Evolutionary conservation across 1,140 invertebrate genomes (phyloP).

Genomic region (Argopecten irradians): DNA sequence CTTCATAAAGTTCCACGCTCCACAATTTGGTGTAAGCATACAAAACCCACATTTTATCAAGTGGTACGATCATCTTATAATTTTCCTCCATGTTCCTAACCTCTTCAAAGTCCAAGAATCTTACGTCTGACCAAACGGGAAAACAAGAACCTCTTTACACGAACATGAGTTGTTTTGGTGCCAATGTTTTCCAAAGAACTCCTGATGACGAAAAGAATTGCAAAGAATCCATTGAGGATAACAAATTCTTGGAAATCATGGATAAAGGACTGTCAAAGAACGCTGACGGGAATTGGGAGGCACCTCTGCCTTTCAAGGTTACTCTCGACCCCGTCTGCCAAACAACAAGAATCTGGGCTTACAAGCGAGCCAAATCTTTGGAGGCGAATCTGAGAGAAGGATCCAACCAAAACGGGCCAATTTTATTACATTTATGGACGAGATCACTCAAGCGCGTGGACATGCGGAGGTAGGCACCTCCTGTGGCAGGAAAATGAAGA

Average conservation of each 20-base stretch:
- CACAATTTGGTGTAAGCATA: slow-evolving; percentile 36
- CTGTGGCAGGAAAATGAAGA: background rate
- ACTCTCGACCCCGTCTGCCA: slow-evolving; percentile 26
- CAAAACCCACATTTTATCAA: slow-evolving; percentile 39
- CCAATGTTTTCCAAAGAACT: slow-evolving; percentile 10
- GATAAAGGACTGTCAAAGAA: slow-evolving; percentile 31
- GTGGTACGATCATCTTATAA: slow-evolving; percentile 41
- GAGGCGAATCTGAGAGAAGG: slow-evolving; percentile 13
- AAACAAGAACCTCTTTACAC: background rate
- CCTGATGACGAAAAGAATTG: slow-evolving; percentile 38
- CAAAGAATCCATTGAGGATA: slow-evolving; percentile 42
- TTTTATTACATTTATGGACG: slow-evolving; percentile 48
- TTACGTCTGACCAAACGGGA: background rate
- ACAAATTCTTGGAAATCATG: slow-evolving; percentile 46
- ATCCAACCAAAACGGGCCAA: slow-evolving; percentile 44
- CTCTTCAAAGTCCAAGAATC: slow-evolving; percentile 35
- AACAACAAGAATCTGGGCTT: slow-evolving; percentile 44
- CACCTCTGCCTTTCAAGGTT: slow-evolving; percentile 44
- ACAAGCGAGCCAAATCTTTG: slow-evolving; percentile 31
- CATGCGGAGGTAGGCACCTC: slow-evolving; percentile 45
- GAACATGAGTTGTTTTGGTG: background rate
- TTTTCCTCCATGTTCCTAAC: slow-evolving; percentile 36
- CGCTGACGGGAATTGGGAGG: slow-evolving; percentile 29
- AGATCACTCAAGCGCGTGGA: slow-evolving; percentile 34
- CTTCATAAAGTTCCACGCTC: slow-evolving; percentile 43